Evolutionary conservation across 2,888 invertebrate species (phyloP).

Genomic region (Meteorus cinctellus): DNA sequence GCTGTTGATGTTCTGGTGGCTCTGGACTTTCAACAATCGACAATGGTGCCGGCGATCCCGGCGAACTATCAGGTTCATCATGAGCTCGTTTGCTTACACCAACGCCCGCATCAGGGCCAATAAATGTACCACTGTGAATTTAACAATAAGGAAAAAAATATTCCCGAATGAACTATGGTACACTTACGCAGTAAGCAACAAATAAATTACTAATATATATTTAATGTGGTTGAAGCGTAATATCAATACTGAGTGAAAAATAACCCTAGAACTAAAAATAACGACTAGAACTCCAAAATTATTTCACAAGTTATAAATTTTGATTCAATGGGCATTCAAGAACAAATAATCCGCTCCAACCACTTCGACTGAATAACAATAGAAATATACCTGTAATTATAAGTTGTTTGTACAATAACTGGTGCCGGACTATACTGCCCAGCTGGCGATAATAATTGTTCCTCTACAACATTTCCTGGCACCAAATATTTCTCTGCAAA

Average conservation of each 20-base stretch:
- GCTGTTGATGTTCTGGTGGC: conserved; percentile 63
- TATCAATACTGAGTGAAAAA: no score
- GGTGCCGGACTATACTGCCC: conserved; percentile 77
- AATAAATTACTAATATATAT: no score
- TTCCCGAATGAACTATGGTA: not conserved
- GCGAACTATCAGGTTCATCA: conserved; percentile 71
- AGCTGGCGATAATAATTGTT: conserved; percentile 77
- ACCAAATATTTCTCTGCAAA: conserved; percentile 75
- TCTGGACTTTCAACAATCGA: conserved; percentile 72
- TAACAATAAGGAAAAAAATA: not conserved
- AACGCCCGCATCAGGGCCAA: conserved; percentile 70
- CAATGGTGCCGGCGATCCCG: conserved; percentile 70
- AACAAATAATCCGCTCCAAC: no score
- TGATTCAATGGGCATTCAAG: no score
- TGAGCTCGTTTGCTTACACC: conserved; percentile 68
- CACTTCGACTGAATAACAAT: not conserved
- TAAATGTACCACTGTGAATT: conserved; percentile 67
- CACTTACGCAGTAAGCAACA: no score
- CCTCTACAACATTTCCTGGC: conserved; percentile 74
- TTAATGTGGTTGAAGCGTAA: no score
- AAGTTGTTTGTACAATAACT: conserved; percentile 78
- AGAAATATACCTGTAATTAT: conserved; percentile 75
- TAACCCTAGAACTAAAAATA: no score
- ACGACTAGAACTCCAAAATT: no score
- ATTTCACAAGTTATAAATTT: no score